These are phyloP conservation scores for Dryadula phaetusa DNA, from an alignment of 2,888 invertebrate species.

Conservation along the genomic window DNA sequence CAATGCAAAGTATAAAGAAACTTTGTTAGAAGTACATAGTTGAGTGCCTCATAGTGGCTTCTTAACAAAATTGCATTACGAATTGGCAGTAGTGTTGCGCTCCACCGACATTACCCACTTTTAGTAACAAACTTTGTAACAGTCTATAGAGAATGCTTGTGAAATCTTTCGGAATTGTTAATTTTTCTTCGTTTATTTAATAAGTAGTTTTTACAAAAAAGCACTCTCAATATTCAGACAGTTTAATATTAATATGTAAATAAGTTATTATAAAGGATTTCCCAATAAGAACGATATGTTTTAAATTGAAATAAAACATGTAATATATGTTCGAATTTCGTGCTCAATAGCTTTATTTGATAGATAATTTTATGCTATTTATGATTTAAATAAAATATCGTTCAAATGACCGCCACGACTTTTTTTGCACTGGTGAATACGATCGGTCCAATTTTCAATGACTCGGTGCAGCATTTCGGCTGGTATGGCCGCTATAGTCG, in stretches of 20 bases:
- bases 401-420: no score
- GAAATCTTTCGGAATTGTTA: constrained; percentile 1
- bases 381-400: no score
- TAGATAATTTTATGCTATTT: no score
- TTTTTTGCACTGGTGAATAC: no score
- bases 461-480: no score
- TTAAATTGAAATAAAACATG: no score
- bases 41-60: constrained; percentile 2
- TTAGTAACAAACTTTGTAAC: constrained; percentile 5
- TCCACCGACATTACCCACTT: constrained; percentile 6
- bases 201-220: not conserved
- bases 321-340: no score
- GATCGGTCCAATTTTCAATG: no score
- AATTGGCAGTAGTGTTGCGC: not conserved
- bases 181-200: not conserved
- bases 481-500: no score
- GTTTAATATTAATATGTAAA: not conserved
- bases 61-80: constrained; percentile 17
- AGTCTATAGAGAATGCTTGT: not conserved
- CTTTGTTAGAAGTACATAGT: not conserved
- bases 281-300: no score
- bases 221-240: not conserved
- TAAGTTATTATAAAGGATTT: no score
- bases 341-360: no score
- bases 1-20: constrained; percentile 1